A percentile compares a stretch with the other conserved stretches of the same genome.
These are phyloP conservation scores for Perognathus longimembris DNA, from an alignment of 2,113 vertebrate species.

Conservation along the genomic window DNA sequence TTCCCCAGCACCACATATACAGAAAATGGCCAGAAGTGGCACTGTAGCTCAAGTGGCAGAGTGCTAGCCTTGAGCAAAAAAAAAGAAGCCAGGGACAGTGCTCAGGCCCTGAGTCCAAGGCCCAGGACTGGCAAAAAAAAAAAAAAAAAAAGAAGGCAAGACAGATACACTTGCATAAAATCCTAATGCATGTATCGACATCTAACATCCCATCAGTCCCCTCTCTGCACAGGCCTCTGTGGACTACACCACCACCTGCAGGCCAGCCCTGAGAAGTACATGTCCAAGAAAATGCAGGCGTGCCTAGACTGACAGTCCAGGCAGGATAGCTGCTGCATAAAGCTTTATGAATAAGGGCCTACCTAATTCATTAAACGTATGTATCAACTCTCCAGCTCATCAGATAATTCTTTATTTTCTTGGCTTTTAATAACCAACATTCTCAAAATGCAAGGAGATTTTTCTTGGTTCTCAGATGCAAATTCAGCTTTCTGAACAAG, in stretches of 20 bases:
- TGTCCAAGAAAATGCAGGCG: background rate
- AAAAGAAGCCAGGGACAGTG: no score
- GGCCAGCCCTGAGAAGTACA: conserved; percentile 67
- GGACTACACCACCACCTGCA: conserved; percentile 75
- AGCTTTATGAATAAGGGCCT: background rate
- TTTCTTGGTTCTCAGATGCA: conserved; percentile 22
- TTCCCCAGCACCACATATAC: no score
- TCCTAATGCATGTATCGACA: background rate
- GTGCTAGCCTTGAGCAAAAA: no score
- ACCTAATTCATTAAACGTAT: background rate
- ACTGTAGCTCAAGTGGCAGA: no score
- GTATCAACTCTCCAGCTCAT: conserved; percentile 16
- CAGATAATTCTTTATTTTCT: conserved; percentile 37
- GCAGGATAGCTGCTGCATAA: background rate
- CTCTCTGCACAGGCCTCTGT: conserved; percentile 41
- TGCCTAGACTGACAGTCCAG: background rate
- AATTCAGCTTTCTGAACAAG: background rate
- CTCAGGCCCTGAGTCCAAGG: no score
- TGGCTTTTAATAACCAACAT: conserved; percentile 15
- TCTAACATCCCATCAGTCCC: background rate
- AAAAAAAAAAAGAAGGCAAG: conserved; percentile 53
- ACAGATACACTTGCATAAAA: conserved; percentile 19
- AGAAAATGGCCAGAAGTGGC: no score
- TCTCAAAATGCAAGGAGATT: background rate
- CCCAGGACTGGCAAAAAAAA: no score